These are phyloP conservation scores for Channa argus DNA, from an alignment of 2,113 vertebrate species.

Conservation along the genomic window DNA sequence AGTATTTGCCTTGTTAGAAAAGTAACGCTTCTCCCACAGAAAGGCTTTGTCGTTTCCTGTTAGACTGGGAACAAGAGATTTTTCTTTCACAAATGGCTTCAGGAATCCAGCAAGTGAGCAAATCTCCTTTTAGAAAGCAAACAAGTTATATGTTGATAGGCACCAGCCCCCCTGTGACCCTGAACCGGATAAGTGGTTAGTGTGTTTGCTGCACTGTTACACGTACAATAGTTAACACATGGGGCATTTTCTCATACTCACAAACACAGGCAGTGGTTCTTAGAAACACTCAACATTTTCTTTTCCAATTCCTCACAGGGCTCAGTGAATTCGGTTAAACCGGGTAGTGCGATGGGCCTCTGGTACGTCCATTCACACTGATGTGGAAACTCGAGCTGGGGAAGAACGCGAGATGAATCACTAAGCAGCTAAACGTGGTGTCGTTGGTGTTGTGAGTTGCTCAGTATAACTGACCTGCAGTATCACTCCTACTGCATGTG, in stretches of 20 bases:
- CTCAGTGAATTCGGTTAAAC: conserved; percentile 38
- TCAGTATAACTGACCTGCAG: conserved; percentile 70
- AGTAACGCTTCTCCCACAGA: conserved; percentile 87
- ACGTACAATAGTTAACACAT: background rate
- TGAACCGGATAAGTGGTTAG: no score
- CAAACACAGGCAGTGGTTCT: conserved; percentile 79
- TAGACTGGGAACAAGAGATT: conserved; percentile 74
- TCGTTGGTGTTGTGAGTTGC: background rate
- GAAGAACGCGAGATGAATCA: background rate
- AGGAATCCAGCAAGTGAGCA: no score
- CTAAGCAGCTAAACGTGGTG: conserved; percentile 13
- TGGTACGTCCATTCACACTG: conserved; percentile 68
- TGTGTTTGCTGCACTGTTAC: background rate
- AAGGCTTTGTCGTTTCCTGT: conserved; percentile 86
- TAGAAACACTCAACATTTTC: conserved; percentile 74
- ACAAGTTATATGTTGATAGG: no score
- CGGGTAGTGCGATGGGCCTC: conserved; percentile 63
- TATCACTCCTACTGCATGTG: conserved; percentile 70
- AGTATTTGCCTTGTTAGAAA: conserved; percentile 76
- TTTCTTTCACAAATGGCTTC: no score
- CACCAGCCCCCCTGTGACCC: no score
- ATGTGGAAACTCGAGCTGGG: conserved; percentile 75
- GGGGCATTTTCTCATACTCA: conserved; percentile 53
- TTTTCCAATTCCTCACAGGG: conserved; percentile 71
- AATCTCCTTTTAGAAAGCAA: background rate